Percentiles rank a stretch among this genome's conserved stretches.
Evolutionary conservation across 1,140 invertebrate species (phyloP).

Genomic region (Bombus confusus): DNA sequence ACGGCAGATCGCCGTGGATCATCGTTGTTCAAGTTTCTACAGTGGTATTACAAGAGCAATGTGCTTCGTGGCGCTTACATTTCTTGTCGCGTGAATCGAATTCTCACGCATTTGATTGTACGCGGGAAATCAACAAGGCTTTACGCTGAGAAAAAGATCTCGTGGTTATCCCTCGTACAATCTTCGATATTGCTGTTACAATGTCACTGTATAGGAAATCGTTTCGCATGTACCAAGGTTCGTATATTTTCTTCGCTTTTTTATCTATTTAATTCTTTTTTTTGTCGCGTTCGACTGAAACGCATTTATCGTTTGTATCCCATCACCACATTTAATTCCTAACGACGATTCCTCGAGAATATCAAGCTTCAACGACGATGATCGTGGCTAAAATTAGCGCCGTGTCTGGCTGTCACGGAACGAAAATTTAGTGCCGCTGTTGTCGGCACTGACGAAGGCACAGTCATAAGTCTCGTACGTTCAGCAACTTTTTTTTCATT

Average conservation of each 20-base stretch:
- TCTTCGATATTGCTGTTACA: conserved; percentile 46
- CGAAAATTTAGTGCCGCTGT: conserved; percentile 67
- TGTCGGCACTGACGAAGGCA: conserved; percentile 79
- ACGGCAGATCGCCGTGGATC: conserved; percentile 43
- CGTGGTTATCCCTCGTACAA: conserved; percentile 40
- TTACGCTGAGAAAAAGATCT: not conserved
- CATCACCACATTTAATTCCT: conserved; percentile 62
- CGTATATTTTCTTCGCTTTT: conserved; percentile 33
- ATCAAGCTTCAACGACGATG: conserved; percentile 65
- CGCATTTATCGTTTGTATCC: conserved; percentile 46
- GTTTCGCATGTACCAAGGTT: conserved; percentile 21
- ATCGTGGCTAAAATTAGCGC: conserved; percentile 65
- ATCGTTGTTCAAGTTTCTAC: conserved; percentile 52
- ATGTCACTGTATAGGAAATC: conserved; percentile 45
- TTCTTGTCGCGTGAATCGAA: not conserved
- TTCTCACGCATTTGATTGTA: conserved; percentile 24
- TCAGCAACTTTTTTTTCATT: conserved; percentile 60
- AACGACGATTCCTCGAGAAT: conserved; percentile 26
- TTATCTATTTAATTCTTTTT: conserved; percentile 18
- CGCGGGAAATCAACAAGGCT: conserved; percentile 27
- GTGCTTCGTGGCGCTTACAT: not conserved
- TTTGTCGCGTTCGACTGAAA: conserved; percentile 23
- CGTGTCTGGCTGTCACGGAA: conserved; percentile 64
- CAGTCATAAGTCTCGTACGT: conserved; percentile 78
- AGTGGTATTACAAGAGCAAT: conserved; percentile 52